Percentiles rank a stretch among this genome's conserved stretches.
phyloP scores from a whole-genome alignment of 2,888 invertebrate species.

The Hirudinaria manillensis region DNA sequence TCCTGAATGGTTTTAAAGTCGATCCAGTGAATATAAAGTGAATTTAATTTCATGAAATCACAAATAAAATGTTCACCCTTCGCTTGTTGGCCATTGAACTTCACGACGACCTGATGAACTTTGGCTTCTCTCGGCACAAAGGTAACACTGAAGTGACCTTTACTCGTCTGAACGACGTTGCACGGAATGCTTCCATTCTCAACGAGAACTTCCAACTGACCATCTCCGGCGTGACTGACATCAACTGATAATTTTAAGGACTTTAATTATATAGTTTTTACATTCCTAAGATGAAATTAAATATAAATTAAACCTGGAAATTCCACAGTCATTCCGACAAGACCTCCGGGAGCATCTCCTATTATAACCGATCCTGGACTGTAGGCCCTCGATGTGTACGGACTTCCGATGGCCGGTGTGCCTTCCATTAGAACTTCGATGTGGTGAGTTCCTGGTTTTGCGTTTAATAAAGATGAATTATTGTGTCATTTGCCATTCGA shows the following conservation, averaged over 20 bases:
- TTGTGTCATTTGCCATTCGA: neutral
- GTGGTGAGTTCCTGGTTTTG: constrained; percentile 58
- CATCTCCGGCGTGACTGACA: constrained; percentile 95
- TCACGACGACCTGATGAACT: constrained; percentile 79
- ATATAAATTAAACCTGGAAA: constrained; percentile 72
- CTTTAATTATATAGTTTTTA: neutral
- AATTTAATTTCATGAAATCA: neutral
- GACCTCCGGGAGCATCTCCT: constrained; percentile 78
- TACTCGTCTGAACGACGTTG: constrained; percentile 62
- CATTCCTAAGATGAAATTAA: neutral
- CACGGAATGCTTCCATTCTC: constrained; percentile 93
- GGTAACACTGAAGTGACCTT: constrained; percentile 75
- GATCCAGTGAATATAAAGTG: neutral
- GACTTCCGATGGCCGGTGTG: constrained; percentile 75
- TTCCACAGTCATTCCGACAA: constrained; percentile 83
- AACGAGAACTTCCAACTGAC: constrained; percentile 96
- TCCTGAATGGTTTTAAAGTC: constrained; percentile 16
- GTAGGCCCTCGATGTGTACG: constrained; percentile 85
- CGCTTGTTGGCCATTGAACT: constrained; percentile 59
- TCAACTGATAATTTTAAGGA: constrained; percentile 67
- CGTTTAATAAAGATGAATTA: neutral
- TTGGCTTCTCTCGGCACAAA: constrained; percentile 84
- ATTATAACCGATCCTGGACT: constrained; percentile 64
- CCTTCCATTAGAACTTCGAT: constrained; percentile 52
- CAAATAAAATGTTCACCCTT: constrained; percentile 47